A percentile compares a stretch with the other conserved stretches of the same genome.
Conservation (phyloP, 2,113 vertebrate genomes). For the Pachycephala philippinensis region DNA sequence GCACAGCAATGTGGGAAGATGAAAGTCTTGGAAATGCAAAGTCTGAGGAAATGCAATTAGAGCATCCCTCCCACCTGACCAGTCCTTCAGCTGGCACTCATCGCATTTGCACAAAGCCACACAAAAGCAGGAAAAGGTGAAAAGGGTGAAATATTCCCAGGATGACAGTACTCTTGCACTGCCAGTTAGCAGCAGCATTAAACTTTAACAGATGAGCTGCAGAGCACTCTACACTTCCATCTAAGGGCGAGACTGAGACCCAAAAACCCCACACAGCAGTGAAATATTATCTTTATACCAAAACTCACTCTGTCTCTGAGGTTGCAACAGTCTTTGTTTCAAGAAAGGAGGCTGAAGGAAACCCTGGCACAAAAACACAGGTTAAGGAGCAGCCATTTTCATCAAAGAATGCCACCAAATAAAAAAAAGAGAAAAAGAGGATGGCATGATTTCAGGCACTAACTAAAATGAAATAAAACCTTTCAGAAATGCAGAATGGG, state of each 20-base stretch:
- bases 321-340: background rate
- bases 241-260: background rate
- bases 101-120: background rate
- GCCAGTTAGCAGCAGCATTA: background rate
- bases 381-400: background rate
- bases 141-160: constrained; percentile 2
- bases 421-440: background rate
- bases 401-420: background rate
- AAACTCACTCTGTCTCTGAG: background rate
- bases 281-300: background rate
- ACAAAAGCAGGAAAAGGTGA: background rate
- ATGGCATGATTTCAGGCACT: background rate
- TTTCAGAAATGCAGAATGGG: background rate
- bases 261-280: background rate
- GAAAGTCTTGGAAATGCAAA: background rate
- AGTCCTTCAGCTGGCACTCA: background rate
- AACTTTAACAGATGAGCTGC: background rate
- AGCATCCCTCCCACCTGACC: background rate
- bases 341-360: background rate
- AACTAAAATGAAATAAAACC: background rate
- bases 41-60: background rate
- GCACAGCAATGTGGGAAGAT: background rate
- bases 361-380: background rate
- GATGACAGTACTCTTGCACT: background rate
- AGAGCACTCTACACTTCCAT: background rate